Evolutionary conservation across 2,113 vertebrate genomes (phyloP).

Genomic region (Balaeniceps rex): DNA sequence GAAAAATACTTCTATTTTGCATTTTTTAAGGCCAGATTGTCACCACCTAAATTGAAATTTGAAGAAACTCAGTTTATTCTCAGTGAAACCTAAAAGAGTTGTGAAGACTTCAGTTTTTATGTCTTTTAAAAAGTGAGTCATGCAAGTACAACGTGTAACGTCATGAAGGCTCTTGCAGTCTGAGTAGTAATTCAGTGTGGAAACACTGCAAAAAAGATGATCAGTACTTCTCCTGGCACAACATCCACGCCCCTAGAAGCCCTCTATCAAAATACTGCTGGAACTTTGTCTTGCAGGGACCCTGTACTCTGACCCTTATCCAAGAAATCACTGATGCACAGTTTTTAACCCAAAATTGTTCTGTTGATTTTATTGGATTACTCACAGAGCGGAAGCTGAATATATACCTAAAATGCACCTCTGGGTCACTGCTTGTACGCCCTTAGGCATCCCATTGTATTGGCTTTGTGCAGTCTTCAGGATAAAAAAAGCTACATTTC

Average conservation of each 20-base stretch:
- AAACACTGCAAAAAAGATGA: background rate
- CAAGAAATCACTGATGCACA: background rate
- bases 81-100: background rate
- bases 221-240: background rate
- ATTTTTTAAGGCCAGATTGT: background rate
- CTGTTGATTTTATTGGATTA: background rate
- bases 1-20: background rate
- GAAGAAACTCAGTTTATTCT: background rate
- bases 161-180: background rate
- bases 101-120: background rate
- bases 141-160: rapidly evolving
- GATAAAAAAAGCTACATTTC: background rate
- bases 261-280: background rate
- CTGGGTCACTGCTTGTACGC: background rate
- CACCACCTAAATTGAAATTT: background rate
- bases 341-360: background rate
- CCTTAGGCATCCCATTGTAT: background rate
- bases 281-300: background rate
- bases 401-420: background rate
- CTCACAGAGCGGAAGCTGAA: background rate
- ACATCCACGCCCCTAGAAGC: background rate
- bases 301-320: background rate
- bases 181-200: background rate
- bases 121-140: background rate
- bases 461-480: background rate